A percentile compares a stretch with the other conserved stretches of the same genome.
Evolutionary conservation across 2,113 vertebrate species (phyloP).

Genomic region (Mohoua ochrocephala): DNA sequence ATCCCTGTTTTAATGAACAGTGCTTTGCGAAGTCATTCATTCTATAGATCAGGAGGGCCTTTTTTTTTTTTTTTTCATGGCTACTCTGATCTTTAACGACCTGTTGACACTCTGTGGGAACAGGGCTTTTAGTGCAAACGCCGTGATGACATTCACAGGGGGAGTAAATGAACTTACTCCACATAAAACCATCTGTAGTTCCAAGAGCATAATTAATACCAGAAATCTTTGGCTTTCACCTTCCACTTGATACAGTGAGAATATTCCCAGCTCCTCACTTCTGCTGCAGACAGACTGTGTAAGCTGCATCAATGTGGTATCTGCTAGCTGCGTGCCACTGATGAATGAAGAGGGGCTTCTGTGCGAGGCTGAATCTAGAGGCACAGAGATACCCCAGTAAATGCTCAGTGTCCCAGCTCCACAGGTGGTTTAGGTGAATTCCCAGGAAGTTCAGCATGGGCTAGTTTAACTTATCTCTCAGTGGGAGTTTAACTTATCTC

Average conservation of each 20-base stretch:
- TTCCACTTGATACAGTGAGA: background rate
- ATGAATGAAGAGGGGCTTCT: background rate
- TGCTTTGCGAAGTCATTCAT: background rate
- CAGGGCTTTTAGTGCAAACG: background rate
- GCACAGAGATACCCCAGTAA: background rate
- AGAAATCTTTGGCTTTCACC: background rate
- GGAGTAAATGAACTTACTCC: background rate
- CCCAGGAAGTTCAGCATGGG: fast-evolving
- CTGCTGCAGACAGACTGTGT: background rate
- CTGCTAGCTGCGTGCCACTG: background rate
- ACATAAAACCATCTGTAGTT: background rate
- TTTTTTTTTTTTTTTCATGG: background rate
- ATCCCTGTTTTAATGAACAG: background rate
- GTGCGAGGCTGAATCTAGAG: background rate
- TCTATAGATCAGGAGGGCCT: background rate
- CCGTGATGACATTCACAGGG: background rate
- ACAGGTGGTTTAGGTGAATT: background rate
- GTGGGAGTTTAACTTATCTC: background rate
- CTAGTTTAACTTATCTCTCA: background rate
- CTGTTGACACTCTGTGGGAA: background rate
- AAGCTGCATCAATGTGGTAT: background rate
- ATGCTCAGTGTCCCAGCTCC: background rate
- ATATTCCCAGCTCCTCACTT: background rate
- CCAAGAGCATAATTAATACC: background rate
- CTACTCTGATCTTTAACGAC: background rate